phyloP scores from a whole-genome alignment of 2,888 invertebrate genomes.

The Himalopsyche tibetana region DNA sequence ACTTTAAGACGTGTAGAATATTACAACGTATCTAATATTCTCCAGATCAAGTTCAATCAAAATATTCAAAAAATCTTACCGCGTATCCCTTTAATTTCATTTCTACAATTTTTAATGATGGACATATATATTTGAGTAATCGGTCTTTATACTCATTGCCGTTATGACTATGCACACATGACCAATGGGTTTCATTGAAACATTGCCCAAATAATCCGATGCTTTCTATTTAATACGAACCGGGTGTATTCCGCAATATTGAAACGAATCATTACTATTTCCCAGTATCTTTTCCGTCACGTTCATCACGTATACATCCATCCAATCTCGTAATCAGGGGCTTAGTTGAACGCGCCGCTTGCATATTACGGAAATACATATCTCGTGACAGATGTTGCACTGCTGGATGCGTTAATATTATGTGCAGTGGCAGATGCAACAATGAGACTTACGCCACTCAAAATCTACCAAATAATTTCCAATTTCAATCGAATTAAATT shows the following conservation, averaged over 20 bases:
- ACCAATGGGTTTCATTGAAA: too few relatives aligned
- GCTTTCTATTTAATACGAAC: neutral
- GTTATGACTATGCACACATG: too few relatives aligned
- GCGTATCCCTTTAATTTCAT: too few relatives aligned
- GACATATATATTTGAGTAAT: too few relatives aligned
- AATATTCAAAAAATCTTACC: too few relatives aligned
- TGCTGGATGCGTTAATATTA: constrained; percentile 38
- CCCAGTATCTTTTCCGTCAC: constrained; percentile 5
- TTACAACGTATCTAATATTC: too few relatives aligned
- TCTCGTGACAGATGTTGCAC: constrained; percentile 42
- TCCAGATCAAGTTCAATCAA: too few relatives aligned
- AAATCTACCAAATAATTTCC: too few relatives aligned
- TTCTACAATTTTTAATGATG: too few relatives aligned
- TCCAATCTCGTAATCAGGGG: constrained; percentile 15
- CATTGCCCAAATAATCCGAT: neutral
- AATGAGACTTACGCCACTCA: neutral
- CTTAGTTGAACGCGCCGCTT: constrained; percentile 32
- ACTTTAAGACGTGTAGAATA: too few relatives aligned
- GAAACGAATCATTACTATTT: neutral
- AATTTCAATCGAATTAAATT: too few relatives aligned
- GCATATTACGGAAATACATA: constrained; percentile 37
- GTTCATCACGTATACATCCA: constrained; percentile 3
- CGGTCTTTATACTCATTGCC: too few relatives aligned
- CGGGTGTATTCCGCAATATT: neutral
- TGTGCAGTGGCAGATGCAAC: neutral